A percentile compares a stretch with the other conserved stretches of the same genome.
phyloP scores from a whole-genome alignment of 2,888 invertebrate genomes.

The Gari tellinella region DNA sequence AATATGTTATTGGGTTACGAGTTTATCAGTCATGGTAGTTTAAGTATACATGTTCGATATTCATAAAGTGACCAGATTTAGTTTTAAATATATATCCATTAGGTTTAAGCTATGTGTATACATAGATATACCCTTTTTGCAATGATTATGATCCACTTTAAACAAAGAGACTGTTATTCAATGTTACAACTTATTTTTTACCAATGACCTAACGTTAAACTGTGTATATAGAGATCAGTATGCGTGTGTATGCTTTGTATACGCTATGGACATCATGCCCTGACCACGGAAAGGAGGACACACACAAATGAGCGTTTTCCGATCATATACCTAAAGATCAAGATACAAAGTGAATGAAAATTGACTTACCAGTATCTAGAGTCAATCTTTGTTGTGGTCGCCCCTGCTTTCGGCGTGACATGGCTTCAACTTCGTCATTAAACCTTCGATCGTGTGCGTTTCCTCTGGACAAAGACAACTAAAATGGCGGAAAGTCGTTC shows the following conservation, averaged over 20 bases:
- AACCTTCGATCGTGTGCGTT: conserved; percentile 51
- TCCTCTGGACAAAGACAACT: conserved; percentile 61
- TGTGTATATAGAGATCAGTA: background rate
- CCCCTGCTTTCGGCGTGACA: conserved; percentile 84
- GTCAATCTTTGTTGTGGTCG: conserved; percentile 84
- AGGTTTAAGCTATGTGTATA: too few species aligned
- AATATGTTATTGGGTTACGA: too few species aligned
- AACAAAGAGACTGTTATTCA: too few species aligned
- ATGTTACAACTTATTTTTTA: background rate
- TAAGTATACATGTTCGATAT: too few species aligned
- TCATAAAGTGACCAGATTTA: too few species aligned
- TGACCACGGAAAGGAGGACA: too few species aligned
- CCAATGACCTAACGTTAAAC: background rate
- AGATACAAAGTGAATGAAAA: background rate
- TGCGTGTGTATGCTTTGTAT: background rate
- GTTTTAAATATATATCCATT: too few species aligned
- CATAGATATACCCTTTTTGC: too few species aligned
- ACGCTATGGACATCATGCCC: background rate
- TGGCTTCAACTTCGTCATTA: conserved; percentile 67
- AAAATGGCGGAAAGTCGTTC: conserved; percentile 60
- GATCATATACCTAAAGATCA: too few species aligned
- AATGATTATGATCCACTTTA: too few species aligned
- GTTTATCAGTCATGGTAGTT: too few species aligned
- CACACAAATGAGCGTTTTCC: too few species aligned
- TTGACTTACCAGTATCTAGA: conserved; percentile 83